phyloP scores from a whole-genome alignment of 2,113 vertebrate genomes.

The Sphyrna mokarran region DNA sequence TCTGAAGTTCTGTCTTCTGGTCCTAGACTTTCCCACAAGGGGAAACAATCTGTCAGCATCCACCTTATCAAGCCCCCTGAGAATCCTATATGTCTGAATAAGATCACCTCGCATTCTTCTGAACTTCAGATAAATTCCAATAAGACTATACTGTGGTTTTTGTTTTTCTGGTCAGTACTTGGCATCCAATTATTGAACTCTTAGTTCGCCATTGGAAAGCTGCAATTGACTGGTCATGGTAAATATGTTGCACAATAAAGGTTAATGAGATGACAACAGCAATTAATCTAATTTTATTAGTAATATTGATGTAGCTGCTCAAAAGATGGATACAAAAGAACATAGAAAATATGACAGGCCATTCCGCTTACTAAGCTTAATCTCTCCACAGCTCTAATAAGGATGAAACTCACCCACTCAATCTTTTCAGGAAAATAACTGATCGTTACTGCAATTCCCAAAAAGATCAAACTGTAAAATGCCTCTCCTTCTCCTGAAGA shows the following conservation, averaged over 20 bases:
- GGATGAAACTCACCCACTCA: not conserved
- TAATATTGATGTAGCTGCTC: not conserved
- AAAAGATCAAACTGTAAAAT: not conserved
- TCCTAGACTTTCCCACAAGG: too few species aligned
- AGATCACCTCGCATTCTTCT: too few species aligned
- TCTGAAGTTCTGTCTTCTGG: too few species aligned
- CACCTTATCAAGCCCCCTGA: too few species aligned
- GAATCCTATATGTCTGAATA: too few species aligned
- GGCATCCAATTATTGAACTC: not conserved
- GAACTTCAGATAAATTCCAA: not conserved
- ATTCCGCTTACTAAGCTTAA: not conserved
- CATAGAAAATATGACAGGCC: not conserved
- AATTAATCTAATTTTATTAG: conserved; percentile 13
- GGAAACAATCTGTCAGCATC: too few species aligned
- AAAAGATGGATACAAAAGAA: conserved; percentile 1
- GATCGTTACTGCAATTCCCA: not conserved
- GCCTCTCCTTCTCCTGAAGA: not conserved
- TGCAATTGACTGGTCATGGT: not conserved
- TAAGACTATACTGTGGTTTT: not conserved
- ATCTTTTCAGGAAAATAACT: not conserved
- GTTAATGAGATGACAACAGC: conserved; percentile 10
- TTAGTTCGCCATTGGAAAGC: conserved; percentile 10
- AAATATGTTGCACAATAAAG: not conserved
- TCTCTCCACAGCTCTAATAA: not conserved
- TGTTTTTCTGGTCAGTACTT: not conserved